Evolutionary conservation across 64 coral and sea anemone species (phyloP).

Genomic region (Pocillopora damicornis): DNA sequence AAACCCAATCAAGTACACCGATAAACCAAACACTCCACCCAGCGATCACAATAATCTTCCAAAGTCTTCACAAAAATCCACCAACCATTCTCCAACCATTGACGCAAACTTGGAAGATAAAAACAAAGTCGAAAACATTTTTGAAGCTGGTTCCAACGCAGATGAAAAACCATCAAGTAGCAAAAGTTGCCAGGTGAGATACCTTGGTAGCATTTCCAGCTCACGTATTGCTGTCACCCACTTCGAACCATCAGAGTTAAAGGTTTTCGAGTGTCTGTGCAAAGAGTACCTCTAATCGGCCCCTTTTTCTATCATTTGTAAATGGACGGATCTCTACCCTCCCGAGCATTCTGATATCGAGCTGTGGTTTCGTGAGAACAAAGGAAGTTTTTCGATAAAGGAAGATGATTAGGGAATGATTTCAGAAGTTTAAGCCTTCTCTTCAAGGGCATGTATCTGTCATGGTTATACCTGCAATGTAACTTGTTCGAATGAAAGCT

Average conservation of each 20-base stretch:
- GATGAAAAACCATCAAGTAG: no score
- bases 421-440: conserved; percentile 46
- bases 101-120: no score
- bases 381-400: conserved; percentile 44
- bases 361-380: conserved; percentile 46
- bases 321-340: conserved; percentile 44
- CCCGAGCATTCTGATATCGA: conserved; percentile 23
- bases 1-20: no score
- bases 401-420: conserved; percentile 43
- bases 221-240: no score
- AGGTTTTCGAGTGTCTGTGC: conserved; percentile 52
- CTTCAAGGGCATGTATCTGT: conserved; percentile 49
- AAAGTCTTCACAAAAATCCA: no score
- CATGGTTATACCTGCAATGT: conserved; percentile 15
- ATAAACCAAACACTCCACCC: no score
- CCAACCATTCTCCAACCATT: no score
- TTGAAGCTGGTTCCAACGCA: no score
- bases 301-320: conserved; percentile 44
- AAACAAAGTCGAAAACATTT: no score
- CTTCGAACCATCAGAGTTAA: neutral
- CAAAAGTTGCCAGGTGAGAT: no score
- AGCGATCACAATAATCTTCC: no score
- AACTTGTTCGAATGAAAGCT: conserved; percentile 25
- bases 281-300: conserved; percentile 29
- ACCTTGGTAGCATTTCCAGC: no score